Percentiles rank a stretch among this genome's conserved stretches.
Evolutionary conservation across 2,888 invertebrate genomes (phyloP).

Genomic region (Aleiodes testaceus): DNA sequence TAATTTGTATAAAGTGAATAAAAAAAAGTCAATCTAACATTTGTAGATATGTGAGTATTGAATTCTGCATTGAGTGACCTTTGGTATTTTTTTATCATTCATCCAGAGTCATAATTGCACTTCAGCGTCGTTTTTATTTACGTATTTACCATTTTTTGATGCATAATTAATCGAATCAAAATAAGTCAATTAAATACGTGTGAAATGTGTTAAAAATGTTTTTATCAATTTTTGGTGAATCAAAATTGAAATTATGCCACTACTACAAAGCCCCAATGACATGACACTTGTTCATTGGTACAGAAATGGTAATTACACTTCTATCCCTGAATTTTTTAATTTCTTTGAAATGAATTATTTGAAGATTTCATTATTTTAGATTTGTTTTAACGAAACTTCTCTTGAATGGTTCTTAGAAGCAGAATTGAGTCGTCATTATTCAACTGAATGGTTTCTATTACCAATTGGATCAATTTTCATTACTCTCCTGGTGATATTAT

Average conservation of each 20-base stretch:
- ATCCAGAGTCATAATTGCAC: no score
- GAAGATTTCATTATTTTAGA: slow-evolving; percentile 24
- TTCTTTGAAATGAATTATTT: background rate
- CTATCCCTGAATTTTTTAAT: background rate
- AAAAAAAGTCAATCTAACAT: background rate
- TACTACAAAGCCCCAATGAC: background rate
- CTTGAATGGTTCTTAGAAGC: slow-evolving; percentile 54
- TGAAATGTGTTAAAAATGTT: background rate
- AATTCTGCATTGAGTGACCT: no score
- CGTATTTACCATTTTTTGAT: no score
- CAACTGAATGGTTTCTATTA: slow-evolving; percentile 61
- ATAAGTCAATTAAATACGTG: no score
- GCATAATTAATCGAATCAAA: no score
- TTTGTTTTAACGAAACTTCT: slow-evolving; percentile 42
- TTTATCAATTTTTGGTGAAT: no score
- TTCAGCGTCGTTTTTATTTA: no score
- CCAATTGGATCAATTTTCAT: slow-evolving; percentile 63
- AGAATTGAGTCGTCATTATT: slow-evolving; percentile 60
- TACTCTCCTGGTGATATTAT: slow-evolving; percentile 59
- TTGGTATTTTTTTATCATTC: no score
- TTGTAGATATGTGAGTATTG: no score
- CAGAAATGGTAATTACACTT: slow-evolving; percentile 46
- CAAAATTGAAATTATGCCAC: background rate
- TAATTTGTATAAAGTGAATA: slow-evolving; percentile 25
- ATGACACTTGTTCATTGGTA: slow-evolving; percentile 45